Conservation (phyloP, 2,113 vertebrate species). For the Hepsetus odoe region DNA sequence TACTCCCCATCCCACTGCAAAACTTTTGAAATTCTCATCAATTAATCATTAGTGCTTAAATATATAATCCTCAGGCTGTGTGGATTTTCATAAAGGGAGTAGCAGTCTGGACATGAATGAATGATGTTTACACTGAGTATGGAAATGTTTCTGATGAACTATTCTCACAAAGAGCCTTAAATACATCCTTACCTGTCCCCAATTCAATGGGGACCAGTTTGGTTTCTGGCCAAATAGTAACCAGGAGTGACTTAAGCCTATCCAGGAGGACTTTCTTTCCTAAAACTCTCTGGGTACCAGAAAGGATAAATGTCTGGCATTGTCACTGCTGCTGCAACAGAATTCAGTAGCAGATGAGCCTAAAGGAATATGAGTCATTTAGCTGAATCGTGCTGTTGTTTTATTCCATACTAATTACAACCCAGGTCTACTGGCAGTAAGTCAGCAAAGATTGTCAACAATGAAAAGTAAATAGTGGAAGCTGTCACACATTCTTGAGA, state of each 20-base stretch:
- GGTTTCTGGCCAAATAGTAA: not conserved
- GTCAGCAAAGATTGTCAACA: not conserved
- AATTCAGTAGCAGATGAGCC: not conserved
- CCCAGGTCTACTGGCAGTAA: not conserved
- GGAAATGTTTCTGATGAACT: not conserved
- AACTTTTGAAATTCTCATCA: constrained; percentile 63
- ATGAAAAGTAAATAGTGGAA: not conserved
- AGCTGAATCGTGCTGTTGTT: not conserved
- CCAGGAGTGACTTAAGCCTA: not conserved
- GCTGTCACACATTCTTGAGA: not conserved
- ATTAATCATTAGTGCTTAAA: constrained; percentile 71
- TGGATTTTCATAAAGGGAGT: constrained; percentile 17
- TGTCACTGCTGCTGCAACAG: not conserved
- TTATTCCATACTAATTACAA: not conserved
- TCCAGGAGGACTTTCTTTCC: not conserved
- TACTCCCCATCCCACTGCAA: constrained; percentile 50
- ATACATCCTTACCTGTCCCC: not conserved
- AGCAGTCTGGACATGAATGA: not conserved
- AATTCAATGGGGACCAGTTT: not conserved
- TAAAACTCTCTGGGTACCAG: not conserved
- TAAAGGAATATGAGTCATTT: not conserved
- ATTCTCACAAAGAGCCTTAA: not conserved
- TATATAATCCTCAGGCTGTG: constrained; percentile 57
- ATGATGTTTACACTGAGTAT: not conserved
- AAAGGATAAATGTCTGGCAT: not conserved